A percentile compares a stretch with the other conserved stretches of the same genome.
These are phyloP conservation scores for Hyperoplus lanceolatus DNA, from an alignment of 2,797 vertebrate genomes.

Conservation along the genomic window DNA sequence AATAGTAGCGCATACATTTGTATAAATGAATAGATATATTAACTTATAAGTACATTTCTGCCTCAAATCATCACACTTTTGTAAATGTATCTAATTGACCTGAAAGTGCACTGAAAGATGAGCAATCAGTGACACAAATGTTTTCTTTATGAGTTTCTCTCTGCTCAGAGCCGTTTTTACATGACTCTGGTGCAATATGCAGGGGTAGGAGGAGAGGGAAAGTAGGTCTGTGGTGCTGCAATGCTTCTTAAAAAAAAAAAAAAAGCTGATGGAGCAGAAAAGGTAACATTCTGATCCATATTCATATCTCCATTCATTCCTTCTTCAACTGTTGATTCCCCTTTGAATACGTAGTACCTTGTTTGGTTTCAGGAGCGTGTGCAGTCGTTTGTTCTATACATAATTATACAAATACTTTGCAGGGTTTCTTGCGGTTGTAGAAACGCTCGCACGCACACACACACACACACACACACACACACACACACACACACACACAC, in stretches of 20 bases:
- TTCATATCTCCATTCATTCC: conserved; percentile 75
- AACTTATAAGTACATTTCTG: background rate
- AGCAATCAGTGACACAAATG: conserved; percentile 22
- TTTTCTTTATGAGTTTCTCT: conserved; percentile 23
- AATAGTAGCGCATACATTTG: background rate
- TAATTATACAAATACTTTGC: conserved; percentile 60
- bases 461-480: no score
- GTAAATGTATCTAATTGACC: background rate
- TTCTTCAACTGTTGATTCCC: conserved; percentile 71
- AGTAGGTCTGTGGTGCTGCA: conserved; percentile 75
- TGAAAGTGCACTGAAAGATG: background rate
- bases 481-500: no score
- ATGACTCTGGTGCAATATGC: conserved; percentile 42
- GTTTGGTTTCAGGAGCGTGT: conserved; percentile 48
- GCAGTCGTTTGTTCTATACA: conserved; percentile 45
- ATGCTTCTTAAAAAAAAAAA: conserved; percentile 55
- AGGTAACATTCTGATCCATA: conserved; percentile 67
- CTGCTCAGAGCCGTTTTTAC: conserved; percentile 29
- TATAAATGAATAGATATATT: background rate
- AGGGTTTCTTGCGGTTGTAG: conserved; percentile 48
- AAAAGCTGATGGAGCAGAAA: conserved; percentile 73
- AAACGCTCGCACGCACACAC: background rate
- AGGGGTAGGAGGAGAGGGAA: conserved; percentile 45
- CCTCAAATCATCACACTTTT: background rate
- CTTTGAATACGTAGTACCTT: conserved; percentile 60